phyloP scores from a whole-genome alignment of 2,113 vertebrate genomes.

The Dicerorhinus sumatrensis region DNA sequence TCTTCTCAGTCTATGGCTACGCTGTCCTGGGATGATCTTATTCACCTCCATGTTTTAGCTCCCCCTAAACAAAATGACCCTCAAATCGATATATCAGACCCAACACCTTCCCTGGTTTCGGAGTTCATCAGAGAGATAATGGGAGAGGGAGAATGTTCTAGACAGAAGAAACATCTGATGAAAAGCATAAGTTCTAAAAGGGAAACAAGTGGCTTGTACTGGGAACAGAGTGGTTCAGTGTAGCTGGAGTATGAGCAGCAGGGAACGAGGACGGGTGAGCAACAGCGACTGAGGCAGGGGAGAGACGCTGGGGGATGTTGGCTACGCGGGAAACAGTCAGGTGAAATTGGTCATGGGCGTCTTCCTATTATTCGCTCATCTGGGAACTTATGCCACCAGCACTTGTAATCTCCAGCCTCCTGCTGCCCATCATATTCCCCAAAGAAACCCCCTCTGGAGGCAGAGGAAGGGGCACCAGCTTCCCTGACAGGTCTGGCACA shows the following conservation, averaged over 20 bases:
- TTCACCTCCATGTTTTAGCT: accelerated
- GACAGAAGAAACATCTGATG: background rate
- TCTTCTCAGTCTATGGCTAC: background rate
- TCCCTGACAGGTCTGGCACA: background rate
- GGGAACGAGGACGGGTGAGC: no score
- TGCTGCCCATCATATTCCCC: accelerated
- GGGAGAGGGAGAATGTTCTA: background rate
- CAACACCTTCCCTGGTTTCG: background rate
- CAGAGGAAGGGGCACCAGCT: background rate
- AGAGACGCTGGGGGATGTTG: accelerated
- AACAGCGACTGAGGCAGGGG: background rate
- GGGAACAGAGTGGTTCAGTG: background rate
- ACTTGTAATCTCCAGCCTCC: no score
- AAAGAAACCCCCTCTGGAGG: background rate
- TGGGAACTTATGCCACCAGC: background rate
- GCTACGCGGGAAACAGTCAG: background rate
- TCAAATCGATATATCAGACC: accelerated
- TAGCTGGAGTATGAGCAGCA: accelerated
- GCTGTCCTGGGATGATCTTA: accelerated
- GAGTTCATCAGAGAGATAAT: background rate
- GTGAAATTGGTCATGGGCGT: accelerated
- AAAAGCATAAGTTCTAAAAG: background rate
- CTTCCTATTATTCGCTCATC: background rate
- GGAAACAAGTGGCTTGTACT: no score
- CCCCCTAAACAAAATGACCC: background rate